Base-by-base conservation (phyloP, 2,797 vertebrate species). In the Eulemur coronatus region DNA sequence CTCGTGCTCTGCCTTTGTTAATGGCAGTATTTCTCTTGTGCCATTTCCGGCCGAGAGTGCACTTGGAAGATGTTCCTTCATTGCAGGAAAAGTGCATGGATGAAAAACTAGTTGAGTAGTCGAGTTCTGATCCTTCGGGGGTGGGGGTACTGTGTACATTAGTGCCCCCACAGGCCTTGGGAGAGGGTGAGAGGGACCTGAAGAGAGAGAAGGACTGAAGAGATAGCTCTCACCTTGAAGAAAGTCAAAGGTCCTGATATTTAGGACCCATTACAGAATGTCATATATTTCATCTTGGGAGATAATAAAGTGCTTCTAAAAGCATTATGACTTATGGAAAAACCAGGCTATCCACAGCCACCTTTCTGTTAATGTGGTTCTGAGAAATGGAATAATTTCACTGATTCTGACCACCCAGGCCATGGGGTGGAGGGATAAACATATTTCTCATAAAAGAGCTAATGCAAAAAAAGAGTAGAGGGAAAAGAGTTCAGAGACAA, bases 381-480 rank as follows among this genome's bases (percentile, higher is more conserved):
- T 94, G 61, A 93, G 67, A 97, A 96, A 92, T 33, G 72, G 50
- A 89, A 91, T 80, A 35, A 76, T 93, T 87, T 96, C 80, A 84
- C 65, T 92, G 86, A 82, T 65, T 82, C 82, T 81, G 69, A 46
- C 59, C 48, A 73, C 30, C 18, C 38, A 96, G 73, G 59, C 38
- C 41, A 55, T 38, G 24, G 22, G 14, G n/a, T 79, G 35, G 65
- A 89, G 17, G 30, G 57, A 73, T 70, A 84, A 89, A 55, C 5
- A 75, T 55, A 92, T 86, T 94, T 92, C 46, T 96, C 69, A 65
- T 55, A 76, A 87, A 96, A 96, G 69, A 80, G 48, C 24, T 94
- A 61, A 87, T 73, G 11, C 14, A 81, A 80, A 95, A 70, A 63
- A 63, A 17, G 2, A 55, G 9, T n/a, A 7, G 11, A 84, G 30